These are phyloP conservation scores for Pollenia labialis DNA, from an alignment of 2,888 invertebrate species.

Conservation along the genomic window DNA sequence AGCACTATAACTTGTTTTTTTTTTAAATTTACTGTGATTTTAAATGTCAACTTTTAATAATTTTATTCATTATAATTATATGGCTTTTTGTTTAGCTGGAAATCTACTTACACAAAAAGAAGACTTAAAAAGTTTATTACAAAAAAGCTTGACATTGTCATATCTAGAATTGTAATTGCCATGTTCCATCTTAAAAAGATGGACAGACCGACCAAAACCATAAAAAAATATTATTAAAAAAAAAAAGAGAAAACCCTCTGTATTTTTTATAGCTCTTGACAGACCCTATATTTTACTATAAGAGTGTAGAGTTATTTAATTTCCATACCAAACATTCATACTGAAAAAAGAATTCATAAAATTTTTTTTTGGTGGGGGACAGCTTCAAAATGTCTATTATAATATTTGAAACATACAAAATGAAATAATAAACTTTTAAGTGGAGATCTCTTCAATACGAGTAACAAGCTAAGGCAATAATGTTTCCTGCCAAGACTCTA, in stretches of 20 bases:
- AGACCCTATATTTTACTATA: slow-evolving; percentile 56
- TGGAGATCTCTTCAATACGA: slow-evolving; percentile 64
- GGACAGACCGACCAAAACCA: slow-evolving; percentile 21
- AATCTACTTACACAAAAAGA: slow-evolving; percentile 13
- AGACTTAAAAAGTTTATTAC: slow-evolving; percentile 19
- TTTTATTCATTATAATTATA: slow-evolving; percentile 46
- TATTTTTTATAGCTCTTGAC: slow-evolving; percentile 54
- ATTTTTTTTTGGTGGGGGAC: slow-evolving; percentile 18
- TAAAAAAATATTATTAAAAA: slow-evolving; percentile 27
- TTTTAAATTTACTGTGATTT: not conserved
- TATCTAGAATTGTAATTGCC: slow-evolving; percentile 81
- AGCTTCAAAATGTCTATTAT: slow-evolving; percentile 69
- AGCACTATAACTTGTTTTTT: no score
- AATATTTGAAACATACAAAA: slow-evolving; percentile 72
- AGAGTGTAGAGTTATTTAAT: slow-evolving; percentile 40
- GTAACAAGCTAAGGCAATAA: slow-evolving; percentile 20
- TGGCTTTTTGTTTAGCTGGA: slow-evolving; percentile 11
- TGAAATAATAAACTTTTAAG: slow-evolving; percentile 64
- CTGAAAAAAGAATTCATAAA: not conserved
- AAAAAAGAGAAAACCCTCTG: slow-evolving; percentile 29
- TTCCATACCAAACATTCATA: slow-evolving; percentile 56
- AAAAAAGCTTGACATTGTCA: slow-evolving; percentile 78
- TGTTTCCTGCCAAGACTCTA: slow-evolving; percentile 41
- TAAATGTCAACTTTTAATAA: slow-evolving; percentile 30
- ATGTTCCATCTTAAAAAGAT: slow-evolving; percentile 75